phyloP scores from a whole-genome alignment of 1,140 invertebrate species.

The Drosophila littoralis region DNA sequence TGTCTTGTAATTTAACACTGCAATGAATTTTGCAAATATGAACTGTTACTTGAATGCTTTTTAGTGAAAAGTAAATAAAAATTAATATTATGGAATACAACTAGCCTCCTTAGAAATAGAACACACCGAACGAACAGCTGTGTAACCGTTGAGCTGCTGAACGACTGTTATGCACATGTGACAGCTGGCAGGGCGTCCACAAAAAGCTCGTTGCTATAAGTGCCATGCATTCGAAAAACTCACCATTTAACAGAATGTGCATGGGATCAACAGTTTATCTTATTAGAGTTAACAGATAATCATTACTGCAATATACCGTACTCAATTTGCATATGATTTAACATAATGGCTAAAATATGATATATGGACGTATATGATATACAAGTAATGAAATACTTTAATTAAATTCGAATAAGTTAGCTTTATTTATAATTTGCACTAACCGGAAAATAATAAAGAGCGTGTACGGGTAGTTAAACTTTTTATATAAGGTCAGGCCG shows the following conservation, averaged over 20 bases:
- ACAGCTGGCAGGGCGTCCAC: slow-evolving; percentile 7
- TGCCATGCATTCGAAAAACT: neutral
- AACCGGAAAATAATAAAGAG: slow-evolving; percentile 1
- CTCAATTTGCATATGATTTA: no score
- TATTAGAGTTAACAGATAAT: neutral
- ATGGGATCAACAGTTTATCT: neutral
- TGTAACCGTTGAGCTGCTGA: slow-evolving; percentile 25
- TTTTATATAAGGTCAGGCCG: slow-evolving; percentile 56
- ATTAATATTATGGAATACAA: slow-evolving; percentile 39
- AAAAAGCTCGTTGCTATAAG: slow-evolving; percentile 25
- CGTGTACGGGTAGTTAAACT: slow-evolving; percentile 37
- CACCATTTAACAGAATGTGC: neutral
- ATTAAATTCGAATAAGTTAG: no score
- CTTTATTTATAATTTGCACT: no score
- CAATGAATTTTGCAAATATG: slow-evolving; percentile 70
- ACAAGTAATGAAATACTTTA: no score
- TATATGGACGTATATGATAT: no score
- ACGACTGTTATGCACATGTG: slow-evolving; percentile 32
- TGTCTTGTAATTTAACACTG: slow-evolving; percentile 59
- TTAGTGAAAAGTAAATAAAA: slow-evolving; percentile 58
- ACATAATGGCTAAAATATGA: no score
- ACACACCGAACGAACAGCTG: slow-evolving; percentile 33
- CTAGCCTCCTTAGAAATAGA: slow-evolving; percentile 48
- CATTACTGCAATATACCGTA: neutral
- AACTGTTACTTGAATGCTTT: slow-evolving; percentile 48